Base-by-base conservation (phyloP, 2,888 invertebrate genomes). In the Luperina nickerlii region DNA sequence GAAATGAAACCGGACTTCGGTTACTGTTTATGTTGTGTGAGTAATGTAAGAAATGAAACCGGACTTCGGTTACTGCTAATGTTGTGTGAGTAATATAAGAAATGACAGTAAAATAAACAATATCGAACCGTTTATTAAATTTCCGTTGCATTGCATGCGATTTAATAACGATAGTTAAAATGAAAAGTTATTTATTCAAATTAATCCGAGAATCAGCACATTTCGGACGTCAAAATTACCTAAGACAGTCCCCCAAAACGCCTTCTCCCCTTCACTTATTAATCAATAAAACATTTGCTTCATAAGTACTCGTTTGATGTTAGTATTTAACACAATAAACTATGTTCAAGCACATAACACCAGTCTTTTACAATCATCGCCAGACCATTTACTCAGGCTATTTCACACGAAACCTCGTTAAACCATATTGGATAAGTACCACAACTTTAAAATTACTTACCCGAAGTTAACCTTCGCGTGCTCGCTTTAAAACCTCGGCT, bases 401-500 rank as follows among this genome's bases (percentile, higher is more conserved):
- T 63, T 63, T 71, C 54, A 70, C 24, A 54, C 20, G 11, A 27
- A 78, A 78, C 18, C 57, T 78, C 78, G 70, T 74, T 83, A 85
- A 79, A 66, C 51, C 42, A 60, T 72, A 71, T 62, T 48, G 66
- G 51, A 63, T 79, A 78, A 71, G 62, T 67, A 79, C 67, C 74
- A 69, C 81, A 84, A 87, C 75, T 86, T 86, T 79, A 75, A 83
- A 84, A 83, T 84, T 74, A 80, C 87, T 84, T 75, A 80, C 71
- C 68, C 77, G 51, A 63, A 78, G 74, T 77, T 82, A 74, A 85
- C 78, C 76, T 75, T 71, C 57, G 82, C 71, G 60, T 72, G 69
- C 71, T 74, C 60, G 78, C 76, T 74, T 73, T 80, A 83, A 89
- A 90, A 89, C 86, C 89, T 88, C 87, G 71, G 66, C 85, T 88